A percentile compares a stretch with the other conserved stretches of the same genome.
Evolutionary conservation across 2,113 vertebrate species (phyloP).

Genomic region (Strix uralensis): DNA sequence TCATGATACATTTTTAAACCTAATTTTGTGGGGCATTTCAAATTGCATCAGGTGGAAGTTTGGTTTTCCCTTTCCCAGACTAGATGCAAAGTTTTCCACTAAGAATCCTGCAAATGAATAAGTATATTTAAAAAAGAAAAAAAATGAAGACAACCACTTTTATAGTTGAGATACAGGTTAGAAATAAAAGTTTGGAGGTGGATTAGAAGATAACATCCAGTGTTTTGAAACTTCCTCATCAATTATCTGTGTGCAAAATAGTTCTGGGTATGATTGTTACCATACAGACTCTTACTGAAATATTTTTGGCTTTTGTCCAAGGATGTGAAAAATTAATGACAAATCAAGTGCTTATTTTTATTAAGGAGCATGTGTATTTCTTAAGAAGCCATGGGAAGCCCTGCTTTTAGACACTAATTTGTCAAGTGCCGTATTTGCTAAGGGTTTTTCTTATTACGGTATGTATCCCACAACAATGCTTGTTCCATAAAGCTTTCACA

Average conservation of each 20-base stretch:
- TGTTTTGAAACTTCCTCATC: conserved; percentile 13
- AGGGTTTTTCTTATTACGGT: background rate
- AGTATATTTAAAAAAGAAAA: background rate
- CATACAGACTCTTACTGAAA: background rate
- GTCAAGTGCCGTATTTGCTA: background rate
- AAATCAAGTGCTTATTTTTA: background rate
- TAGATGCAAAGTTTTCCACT: background rate
- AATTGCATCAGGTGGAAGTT: background rate
- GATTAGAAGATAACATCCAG: background rate
- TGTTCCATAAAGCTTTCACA: background rate
- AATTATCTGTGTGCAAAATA: background rate
- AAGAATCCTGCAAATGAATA: background rate
- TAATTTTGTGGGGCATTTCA: background rate
- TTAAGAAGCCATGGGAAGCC: background rate
- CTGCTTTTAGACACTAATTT: background rate
- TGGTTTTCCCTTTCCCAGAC: background rate
- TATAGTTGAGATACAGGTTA: background rate
- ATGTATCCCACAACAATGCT: background rate
- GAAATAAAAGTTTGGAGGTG: background rate
- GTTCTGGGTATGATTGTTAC: background rate
- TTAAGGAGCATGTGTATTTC: background rate
- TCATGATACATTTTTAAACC: background rate
- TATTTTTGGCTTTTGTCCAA: conserved; percentile 4
- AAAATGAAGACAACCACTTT: background rate
- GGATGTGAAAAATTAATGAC: background rate